Conservation (phyloP, 2,797 vertebrate species). For the Silurus lanzhouensis region DNA sequence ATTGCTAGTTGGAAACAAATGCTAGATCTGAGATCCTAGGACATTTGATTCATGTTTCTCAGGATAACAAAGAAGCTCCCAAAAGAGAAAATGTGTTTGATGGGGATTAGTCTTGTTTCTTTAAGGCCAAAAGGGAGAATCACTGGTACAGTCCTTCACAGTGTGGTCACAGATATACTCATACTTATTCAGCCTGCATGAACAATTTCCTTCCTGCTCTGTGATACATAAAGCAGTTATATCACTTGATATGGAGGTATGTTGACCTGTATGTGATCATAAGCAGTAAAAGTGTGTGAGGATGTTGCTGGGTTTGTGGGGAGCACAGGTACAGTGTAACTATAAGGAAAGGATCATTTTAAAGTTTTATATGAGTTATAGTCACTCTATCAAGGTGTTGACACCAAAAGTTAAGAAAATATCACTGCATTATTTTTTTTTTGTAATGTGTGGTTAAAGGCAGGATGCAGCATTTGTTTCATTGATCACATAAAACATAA, state of each 20-base stretch:
- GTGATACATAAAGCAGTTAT: background rate
- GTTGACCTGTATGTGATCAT: background rate
- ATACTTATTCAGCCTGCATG: slow-evolving; percentile 2
- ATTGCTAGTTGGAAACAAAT: slow-evolving; percentile 12
- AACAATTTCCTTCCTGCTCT: background rate
- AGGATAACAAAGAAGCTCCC: slow-evolving; percentile 41
- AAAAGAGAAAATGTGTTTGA: slow-evolving; percentile 45
- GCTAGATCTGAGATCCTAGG: slow-evolving; percentile 36
- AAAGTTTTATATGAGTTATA: background rate
- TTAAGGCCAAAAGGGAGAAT: slow-evolving; percentile 46
- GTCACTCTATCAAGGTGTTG: background rate
- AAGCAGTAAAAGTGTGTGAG: background rate
- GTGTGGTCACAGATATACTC: slow-evolving; percentile 20
- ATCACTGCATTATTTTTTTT: background rate
- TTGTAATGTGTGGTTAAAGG: background rate
- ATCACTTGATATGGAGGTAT: background rate
- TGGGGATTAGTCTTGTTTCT: slow-evolving; percentile 54
- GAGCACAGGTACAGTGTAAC: background rate
- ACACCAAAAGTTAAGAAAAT: background rate
- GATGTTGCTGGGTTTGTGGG: background rate
- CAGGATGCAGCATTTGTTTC: background rate
- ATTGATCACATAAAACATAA: background rate
- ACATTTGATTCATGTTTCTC: slow-evolving; percentile 47
- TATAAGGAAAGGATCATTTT: background rate
- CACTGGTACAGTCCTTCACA: slow-evolving; percentile 28